These are phyloP conservation scores for honey bee (Apis mellifera) DNA, from an alignment of 1,140 invertebrate species.

Conservation along the genomic window Amel_HAv3.1 CM009941.2:367501-368000, in stretches of 20 bases:
- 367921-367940: constrained; percentile 7
- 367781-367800: too few species aligned
- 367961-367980: constrained; percentile 13
- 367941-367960: constrained; percentile 31
- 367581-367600: not conserved
- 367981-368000: not conserved
- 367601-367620: not conserved
- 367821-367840: not conserved
- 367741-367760: constrained; percentile 43
- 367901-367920: constrained; percentile 31
- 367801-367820: too few species aligned
- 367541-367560: too few species aligned
- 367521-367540: too few species aligned
- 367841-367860: constrained; percentile 8
- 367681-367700: constrained; percentile 31
- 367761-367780: too few species aligned
- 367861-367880: not conserved
- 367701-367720: constrained; percentile 15
- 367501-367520: too few species aligned
- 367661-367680: constrained; percentile 34
- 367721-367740: constrained; percentile 24
- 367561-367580: too few species aligned
- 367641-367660: constrained; percentile 37
- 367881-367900: constrained; percentile 17
- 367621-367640: not conserved